Conservation (phyloP, 1,140 invertebrate species). For the Parapsyche elsis region DNA sequence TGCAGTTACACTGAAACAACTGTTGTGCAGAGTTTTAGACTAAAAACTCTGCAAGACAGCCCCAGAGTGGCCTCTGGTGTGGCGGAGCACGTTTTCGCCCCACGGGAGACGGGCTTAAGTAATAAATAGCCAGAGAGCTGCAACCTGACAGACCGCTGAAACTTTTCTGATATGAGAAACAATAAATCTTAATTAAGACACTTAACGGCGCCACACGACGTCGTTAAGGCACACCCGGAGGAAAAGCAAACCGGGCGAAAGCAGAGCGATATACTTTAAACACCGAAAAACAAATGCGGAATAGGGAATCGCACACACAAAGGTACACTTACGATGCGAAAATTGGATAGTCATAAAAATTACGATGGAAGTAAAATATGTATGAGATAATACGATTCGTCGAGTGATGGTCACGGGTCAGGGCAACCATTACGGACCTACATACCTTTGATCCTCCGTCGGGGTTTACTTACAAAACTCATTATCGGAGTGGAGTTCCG, state of each 20-base stretch:
- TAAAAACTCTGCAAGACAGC: not conserved
- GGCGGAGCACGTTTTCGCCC: slow-evolving; percentile 33
- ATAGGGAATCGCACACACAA: too few relatives aligned
- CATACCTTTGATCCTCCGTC: slow-evolving; percentile 37
- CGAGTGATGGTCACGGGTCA: not conserved
- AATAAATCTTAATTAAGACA: slow-evolving; percentile 55
- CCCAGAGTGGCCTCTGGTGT: not conserved
- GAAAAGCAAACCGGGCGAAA: not conserved
- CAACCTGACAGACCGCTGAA: slow-evolving; percentile 52
- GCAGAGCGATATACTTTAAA: not conserved
- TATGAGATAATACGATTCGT: too few relatives aligned
- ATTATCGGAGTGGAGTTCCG: slow-evolving; percentile 41
- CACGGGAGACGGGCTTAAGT: slow-evolving; percentile 41
- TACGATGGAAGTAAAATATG: too few relatives aligned
- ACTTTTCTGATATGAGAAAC: slow-evolving; percentile 55
- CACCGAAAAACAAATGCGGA: too few relatives aligned
- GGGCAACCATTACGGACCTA: not conserved
- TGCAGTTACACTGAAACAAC: slow-evolving; percentile 15
- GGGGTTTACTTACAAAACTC: slow-evolving; percentile 44
- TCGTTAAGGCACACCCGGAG: slow-evolving; percentile 36
- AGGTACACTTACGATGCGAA: too few relatives aligned
- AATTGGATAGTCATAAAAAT: too few relatives aligned
- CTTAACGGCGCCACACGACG: slow-evolving; percentile 49
- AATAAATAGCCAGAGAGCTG: slow-evolving; percentile 52
- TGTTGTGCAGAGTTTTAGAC: not conserved